Conservation (phyloP, 2,113 vertebrate genomes). For the Anguilla rostrata region DNA sequence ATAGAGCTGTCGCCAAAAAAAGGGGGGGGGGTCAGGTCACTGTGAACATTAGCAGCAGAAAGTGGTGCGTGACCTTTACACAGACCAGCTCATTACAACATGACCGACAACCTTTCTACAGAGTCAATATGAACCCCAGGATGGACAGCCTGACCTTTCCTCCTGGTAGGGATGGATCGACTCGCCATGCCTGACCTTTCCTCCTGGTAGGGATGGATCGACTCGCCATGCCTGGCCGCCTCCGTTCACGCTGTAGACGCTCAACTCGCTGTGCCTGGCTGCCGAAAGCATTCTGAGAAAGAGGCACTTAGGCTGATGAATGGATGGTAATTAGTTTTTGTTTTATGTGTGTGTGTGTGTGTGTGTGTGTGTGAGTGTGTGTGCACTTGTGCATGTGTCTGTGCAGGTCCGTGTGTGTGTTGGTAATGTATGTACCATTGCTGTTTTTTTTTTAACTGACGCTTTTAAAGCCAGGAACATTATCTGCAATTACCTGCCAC, state of each 20-base stretch:
- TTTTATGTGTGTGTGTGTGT: too few species aligned
- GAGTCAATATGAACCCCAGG: conserved; percentile 37
- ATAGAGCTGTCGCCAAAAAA: conserved; percentile 17
- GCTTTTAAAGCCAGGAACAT: too few species aligned
- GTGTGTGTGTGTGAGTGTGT: too few species aligned
- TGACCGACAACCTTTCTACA: conserved; percentile 39
- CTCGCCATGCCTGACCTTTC: conserved; percentile 50
- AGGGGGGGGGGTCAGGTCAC: conserved; percentile 16
- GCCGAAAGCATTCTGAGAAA: conserved; percentile 19
- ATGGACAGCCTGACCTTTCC: conserved; percentile 54
- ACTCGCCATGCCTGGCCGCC: conserved; percentile 45
- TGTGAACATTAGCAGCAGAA: not conserved
- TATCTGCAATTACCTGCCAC: too few species aligned
- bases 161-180: conserved; percentile 50
- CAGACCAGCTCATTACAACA: conserved; percentile 40
- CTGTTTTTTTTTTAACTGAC: too few species aligned
- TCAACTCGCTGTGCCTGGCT: conserved; percentile 22
- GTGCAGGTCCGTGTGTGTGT: too few species aligned
- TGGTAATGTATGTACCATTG: too few species aligned
- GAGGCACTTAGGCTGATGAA: not conserved
- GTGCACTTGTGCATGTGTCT: too few species aligned
- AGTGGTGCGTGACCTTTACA: conserved; percentile 44
- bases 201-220: conserved; percentile 50
- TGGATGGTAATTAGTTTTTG: not conserved
- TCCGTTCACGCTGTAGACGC: conserved; percentile 40